These are phyloP conservation scores for Copsychus sechellarum DNA, from an alignment of 2,113 vertebrate genomes.

Conservation along the genomic window DNA sequence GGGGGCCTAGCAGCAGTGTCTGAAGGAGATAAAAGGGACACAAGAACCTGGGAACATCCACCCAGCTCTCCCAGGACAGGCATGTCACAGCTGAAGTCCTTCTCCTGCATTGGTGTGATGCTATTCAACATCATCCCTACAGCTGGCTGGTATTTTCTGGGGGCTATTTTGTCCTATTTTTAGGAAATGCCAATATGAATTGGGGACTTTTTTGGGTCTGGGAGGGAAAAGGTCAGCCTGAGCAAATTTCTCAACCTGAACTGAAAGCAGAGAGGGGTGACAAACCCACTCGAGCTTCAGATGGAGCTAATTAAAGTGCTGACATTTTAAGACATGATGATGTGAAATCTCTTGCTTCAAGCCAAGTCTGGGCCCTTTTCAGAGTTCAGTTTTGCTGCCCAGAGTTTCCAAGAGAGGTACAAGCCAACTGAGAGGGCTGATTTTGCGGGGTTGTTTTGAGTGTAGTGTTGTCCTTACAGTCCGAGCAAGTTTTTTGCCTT, in stretches of 20 bases:
- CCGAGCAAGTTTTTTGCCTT: background rate
- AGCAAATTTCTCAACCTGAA: conserved; percentile 27
- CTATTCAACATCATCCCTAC: background rate
- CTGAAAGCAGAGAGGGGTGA: background rate
- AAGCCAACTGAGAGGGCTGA: background rate
- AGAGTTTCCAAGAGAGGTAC: background rate
- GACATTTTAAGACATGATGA: conserved; percentile 48
- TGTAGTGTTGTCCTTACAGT: background rate
- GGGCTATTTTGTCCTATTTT: background rate
- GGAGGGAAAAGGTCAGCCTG: conserved; percentile 34
- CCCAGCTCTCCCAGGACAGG: background rate
- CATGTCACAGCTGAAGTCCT: background rate
- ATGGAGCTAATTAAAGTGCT: conserved; percentile 57
- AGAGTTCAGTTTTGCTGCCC: conserved; percentile 10
- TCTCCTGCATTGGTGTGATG: background rate
- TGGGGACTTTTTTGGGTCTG: background rate
- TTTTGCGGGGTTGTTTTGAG: background rate
- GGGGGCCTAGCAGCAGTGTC: background rate
- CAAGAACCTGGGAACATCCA: background rate
- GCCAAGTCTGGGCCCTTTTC: conserved; percentile 56
- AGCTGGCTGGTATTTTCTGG: background rate
- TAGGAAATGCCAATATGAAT: background rate
- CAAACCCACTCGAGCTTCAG: conserved; percentile 8
- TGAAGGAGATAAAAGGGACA: background rate
- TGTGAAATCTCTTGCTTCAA: conserved; percentile 30